phyloP scores from a whole-genome alignment of 2,797 vertebrate genomes.

The Sebastes miniatus region DNA sequence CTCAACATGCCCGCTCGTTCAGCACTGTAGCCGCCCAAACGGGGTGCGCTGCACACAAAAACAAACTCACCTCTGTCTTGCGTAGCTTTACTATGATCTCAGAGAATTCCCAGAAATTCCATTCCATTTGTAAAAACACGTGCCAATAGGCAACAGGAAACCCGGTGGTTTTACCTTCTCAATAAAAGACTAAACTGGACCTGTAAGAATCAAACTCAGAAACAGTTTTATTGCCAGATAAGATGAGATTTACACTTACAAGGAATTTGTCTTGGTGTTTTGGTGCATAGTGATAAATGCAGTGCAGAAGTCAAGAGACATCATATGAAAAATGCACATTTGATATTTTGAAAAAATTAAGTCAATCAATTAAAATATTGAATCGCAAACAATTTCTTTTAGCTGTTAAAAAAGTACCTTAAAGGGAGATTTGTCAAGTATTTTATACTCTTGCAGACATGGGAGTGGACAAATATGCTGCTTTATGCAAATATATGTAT shows the following conservation, averaged over 20 bases:
- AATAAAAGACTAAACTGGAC: slow-evolving; percentile 17
- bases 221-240: background rate
- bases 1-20: fast-evolving
- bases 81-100: too few relatives aligned
- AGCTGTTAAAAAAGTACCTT: too few relatives aligned
- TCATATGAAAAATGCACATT: background rate
- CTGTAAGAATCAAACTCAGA: background rate
- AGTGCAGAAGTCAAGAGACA: background rate
- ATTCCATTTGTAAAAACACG: background rate
- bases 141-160: background rate
- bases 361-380: too few relatives aligned
- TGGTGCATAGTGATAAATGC: too few relatives aligned
- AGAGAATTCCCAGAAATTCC: too few relatives aligned
- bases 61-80: background rate
- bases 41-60: background rate
- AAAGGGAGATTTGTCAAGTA: too few relatives aligned
- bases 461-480: too few relatives aligned
- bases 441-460: too few relatives aligned
- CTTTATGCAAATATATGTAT: too few relatives aligned
- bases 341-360: too few relatives aligned
- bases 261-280: too few relatives aligned
- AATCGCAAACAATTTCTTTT: too few relatives aligned
- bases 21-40: background rate
- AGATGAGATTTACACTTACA: background rate
- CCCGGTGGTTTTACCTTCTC: background rate